Conservation (phyloP, 2,113 vertebrate genomes). For the Egretta garzetta region DNA sequence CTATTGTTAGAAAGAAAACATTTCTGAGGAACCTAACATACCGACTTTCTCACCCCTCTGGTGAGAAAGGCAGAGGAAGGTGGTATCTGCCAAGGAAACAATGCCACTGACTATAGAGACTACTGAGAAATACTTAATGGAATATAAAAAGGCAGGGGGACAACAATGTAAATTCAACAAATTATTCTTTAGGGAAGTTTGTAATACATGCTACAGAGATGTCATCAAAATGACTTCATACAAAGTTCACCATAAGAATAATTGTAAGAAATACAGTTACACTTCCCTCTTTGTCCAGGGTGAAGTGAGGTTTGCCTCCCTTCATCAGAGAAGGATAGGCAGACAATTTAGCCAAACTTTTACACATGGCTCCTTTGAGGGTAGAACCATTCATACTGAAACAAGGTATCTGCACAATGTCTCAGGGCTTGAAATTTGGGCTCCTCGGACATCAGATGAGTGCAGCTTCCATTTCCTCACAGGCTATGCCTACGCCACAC, state of each 20-base stretch:
- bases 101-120: background rate
- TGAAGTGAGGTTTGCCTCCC: background rate
- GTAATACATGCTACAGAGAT: background rate
- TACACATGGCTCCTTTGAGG: background rate
- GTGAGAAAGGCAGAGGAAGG: background rate
- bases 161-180: background rate
- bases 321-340: background rate
- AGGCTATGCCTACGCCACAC: background rate
- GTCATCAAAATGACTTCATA: background rate
- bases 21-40: background rate
- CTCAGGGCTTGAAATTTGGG: background rate
- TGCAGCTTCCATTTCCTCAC: background rate
- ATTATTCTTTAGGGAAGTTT: background rate
- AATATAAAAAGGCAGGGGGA: background rate
- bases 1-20: background rate
- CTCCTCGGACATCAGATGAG: background rate
- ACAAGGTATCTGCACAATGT: background rate
- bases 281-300: background rate
- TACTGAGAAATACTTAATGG: background rate
- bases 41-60: background rate
- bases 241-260: background rate
- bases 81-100: background rate
- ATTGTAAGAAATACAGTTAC: background rate
- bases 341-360: background rate
- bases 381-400: background rate